Percentiles rank a stretch among this genome's conserved stretches.
Evolutionary conservation across 2,888 invertebrate species (phyloP).

Genomic region (Eupithecia pulchellata): DNA sequence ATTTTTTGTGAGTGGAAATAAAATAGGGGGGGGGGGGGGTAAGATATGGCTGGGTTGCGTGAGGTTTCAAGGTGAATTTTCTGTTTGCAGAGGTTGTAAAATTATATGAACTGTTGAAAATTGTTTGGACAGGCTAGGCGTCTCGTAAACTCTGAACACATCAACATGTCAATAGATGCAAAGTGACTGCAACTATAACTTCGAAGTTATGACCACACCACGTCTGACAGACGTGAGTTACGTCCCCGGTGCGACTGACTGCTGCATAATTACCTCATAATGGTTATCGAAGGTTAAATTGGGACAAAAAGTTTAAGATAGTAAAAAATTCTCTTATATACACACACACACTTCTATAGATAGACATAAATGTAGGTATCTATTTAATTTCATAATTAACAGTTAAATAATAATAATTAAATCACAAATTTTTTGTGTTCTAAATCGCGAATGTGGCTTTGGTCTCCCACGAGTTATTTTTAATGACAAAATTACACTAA

Average conservation of each 20-base stretch:
- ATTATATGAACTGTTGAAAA: not conserved
- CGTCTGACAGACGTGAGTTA: not conserved
- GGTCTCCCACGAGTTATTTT: no score
- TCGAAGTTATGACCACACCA: not conserved
- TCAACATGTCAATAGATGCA: slow-evolving; percentile 29
- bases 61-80: not conserved
- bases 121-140: not conserved
- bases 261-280: not conserved
- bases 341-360: no score
- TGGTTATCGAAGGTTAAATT: not conserved
- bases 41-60: not conserved
- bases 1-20: slow-evolving; percentile 4
- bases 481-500: no score
- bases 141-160: slow-evolving; percentile 21
- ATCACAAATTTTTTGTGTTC: no score
- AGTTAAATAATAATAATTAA: no score
- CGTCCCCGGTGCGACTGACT: not conserved
- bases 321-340: not conserved
- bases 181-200: slow-evolving; percentile 19
- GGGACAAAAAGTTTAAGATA: not conserved
- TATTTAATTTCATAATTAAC: no score
- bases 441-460: no score
- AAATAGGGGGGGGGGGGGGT: not conserved
- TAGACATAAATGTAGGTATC: no score
- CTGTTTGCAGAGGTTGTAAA: not conserved